Percentiles rank a stretch among this genome's conserved stretches.
Evolutionary conservation across 2,113 vertebrate genomes (phyloP).

Genomic region (Prionailurus bengalensis): DNA sequence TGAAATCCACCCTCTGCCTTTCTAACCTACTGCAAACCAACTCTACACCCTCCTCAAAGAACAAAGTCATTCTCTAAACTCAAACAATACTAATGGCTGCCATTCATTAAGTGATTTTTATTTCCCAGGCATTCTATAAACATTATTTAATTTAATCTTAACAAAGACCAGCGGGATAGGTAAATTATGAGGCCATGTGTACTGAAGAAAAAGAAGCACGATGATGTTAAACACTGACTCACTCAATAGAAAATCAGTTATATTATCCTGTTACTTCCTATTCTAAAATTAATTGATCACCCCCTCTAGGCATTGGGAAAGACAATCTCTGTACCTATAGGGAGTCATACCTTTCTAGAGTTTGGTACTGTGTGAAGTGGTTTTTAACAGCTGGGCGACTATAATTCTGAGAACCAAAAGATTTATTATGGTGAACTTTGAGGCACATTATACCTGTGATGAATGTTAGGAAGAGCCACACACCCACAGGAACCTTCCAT

Average conservation of each 20-base stretch:
- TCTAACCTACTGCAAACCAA: neutral
- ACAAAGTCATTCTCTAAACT: neutral
- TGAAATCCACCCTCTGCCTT: conserved; percentile 22
- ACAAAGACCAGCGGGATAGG: neutral
- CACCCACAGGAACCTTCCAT: neutral
- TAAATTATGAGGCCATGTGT: conserved; percentile 45
- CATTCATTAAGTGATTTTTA: conserved; percentile 17
- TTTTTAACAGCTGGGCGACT: conserved; percentile 55
- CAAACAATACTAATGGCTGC: neutral
- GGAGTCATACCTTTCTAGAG: neutral
- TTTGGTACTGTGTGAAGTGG: neutral
- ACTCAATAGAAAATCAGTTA: neutral
- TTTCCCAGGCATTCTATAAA: conserved; percentile 40
- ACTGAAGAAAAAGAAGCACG: neutral
- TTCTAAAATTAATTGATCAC: conserved; percentile 54
- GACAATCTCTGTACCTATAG: conserved; percentile 7
- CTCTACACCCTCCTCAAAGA: neutral
- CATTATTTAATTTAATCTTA: conserved; percentile 6
- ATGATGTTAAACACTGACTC: neutral
- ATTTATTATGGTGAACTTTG: conserved; percentile 26
- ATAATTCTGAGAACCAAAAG: conserved; percentile 38
- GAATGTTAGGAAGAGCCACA: neutral
- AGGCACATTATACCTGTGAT: neutral
- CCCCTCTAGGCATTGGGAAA: neutral
- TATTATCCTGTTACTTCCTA: conserved; percentile 20